Conservation (phyloP, 2,797 vertebrate genomes). For the Liparis tanakae region DNA sequence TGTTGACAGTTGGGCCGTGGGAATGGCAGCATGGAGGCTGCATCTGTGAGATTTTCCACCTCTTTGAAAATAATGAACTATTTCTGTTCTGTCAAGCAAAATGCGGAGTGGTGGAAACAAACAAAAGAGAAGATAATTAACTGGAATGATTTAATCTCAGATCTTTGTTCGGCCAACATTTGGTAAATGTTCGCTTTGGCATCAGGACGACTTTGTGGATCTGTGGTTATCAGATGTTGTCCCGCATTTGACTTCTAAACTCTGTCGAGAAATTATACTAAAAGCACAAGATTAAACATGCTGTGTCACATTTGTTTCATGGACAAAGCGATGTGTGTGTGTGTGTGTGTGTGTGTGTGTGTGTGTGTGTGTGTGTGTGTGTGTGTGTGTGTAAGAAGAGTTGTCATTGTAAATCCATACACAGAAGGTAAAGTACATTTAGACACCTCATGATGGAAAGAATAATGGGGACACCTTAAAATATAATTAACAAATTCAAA, state of each 20-base stretch:
- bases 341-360: neutral
- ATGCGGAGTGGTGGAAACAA: constrained; percentile 21
- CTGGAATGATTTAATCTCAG: neutral
- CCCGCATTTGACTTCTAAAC: neutral
- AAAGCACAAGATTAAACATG: neutral
- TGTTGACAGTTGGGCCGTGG: constrained; percentile 57
- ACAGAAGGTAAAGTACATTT: neutral
- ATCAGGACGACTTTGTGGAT: constrained; percentile 1
- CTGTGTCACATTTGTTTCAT: neutral
- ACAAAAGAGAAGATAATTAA: constrained; percentile 34
- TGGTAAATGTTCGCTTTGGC: constrained; percentile 3
- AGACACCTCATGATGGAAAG: neutral
- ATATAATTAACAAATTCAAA: neutral
- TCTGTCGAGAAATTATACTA: neutral
- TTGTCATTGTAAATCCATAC: neutral
- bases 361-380: neutral
- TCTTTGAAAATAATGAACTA: constrained; percentile 41
- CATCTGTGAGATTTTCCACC: constrained; percentile 66
- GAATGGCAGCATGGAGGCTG: constrained; percentile 49
- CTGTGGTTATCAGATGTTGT: neutral
- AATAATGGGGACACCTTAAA: neutral
- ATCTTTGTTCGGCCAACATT: neutral
- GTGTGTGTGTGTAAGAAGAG: neutral
- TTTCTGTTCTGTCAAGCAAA: constrained; percentile 47
- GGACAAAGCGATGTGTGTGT: neutral